phyloP scores from a whole-genome alignment of 2,888 invertebrate species.

The Drosophila mimetica region DNA sequence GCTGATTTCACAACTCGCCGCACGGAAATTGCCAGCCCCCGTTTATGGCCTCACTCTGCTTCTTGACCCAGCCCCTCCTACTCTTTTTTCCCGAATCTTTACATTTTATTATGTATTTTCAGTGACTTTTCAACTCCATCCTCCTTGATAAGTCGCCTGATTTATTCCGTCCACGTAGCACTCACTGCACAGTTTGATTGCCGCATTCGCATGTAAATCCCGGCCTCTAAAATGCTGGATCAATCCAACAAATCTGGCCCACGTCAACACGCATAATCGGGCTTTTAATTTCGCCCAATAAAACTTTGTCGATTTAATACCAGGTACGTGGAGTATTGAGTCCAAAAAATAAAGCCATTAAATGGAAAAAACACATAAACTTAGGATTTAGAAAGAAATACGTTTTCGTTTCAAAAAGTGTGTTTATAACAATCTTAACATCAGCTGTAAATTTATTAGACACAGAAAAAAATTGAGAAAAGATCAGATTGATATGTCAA shows the following conservation, averaged over 20 bases:
- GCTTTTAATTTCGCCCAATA: slow-evolving; percentile 48
- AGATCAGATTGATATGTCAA: too few relatives aligned
- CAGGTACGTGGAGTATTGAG: slow-evolving; percentile 17
- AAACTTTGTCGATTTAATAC: slow-evolving; percentile 35
- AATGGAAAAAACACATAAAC: slow-evolving; percentile 4
- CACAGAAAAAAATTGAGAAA: too few relatives aligned
- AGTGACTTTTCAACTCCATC: slow-evolving; percentile 17
- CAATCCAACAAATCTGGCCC: slow-evolving; percentile 29
- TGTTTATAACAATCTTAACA: too few relatives aligned
- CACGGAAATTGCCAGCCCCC: slow-evolving; percentile 50
- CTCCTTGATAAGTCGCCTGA: slow-evolving; percentile 15
- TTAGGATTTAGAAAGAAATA: too few relatives aligned
- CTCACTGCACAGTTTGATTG: slow-evolving; percentile 43
- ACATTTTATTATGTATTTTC: slow-evolving; percentile 39
- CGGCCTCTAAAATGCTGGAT: slow-evolving; percentile 18
- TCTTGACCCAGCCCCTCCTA: background rate
- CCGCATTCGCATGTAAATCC: slow-evolving; percentile 47
- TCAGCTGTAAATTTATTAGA: too few relatives aligned
- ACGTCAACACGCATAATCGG: slow-evolving; percentile 50
- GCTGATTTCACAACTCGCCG: slow-evolving; percentile 48
- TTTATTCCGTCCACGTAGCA: slow-evolving; percentile 49
- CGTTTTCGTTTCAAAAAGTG: too few relatives aligned
- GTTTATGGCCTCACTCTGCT: slow-evolving; percentile 32
- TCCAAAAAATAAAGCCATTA: background rate
- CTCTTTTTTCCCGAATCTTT: background rate